Base-by-base conservation (phyloP, 2,113 vertebrate species). In the Heterocephalus glaber region DNA sequence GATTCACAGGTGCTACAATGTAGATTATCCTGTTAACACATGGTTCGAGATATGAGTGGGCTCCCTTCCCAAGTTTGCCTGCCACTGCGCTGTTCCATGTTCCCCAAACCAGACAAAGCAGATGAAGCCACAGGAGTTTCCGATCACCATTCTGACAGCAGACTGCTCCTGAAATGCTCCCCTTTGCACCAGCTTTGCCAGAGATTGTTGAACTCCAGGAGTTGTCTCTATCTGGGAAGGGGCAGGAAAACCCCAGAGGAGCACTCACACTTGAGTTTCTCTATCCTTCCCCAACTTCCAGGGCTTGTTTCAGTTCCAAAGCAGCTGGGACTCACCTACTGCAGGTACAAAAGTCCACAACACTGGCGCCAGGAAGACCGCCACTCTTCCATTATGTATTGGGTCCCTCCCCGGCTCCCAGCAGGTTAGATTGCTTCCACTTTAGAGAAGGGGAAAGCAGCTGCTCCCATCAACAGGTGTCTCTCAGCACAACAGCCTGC, bases 1-100 rank as follows among this genome's bases (percentile, higher is more conserved):
- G 16, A 82, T 54, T 96, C 30, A 10, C 30, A 87, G 11, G 1
- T 65, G 24, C 63, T 92, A 79, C 92, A 56, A 20, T 77, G 63
- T 79, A 96, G 16, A 92, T 85, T 52, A 89, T 49, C 44, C 90
- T 79, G 82, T 74, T 85, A 95, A 80, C 95, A 96, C 84, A 88
- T 85, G 89, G 86, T 72, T 70, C 38, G 56, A 95, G 77, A 92
- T 68, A 56, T 44, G 66, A 58, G 70, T 66, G 95, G 86, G 86
- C 77, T 77, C 61, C 76, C 49, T 95, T 92, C 94, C 94, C 93
- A 61, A 93, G 60, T 95, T 63, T 0, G 0, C 86, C 91, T 49
- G 70, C 91, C 41, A 2, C 17, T 61, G 68, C 72, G 30, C 70
- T 97, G 7, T 84, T 66, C 74, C 24, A 77, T 19, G 52, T 56